These are phyloP conservation scores for Microcebus ravelobensis DNA, from an alignment of 2,113 vertebrate species.

Conservation along the genomic window DNA sequence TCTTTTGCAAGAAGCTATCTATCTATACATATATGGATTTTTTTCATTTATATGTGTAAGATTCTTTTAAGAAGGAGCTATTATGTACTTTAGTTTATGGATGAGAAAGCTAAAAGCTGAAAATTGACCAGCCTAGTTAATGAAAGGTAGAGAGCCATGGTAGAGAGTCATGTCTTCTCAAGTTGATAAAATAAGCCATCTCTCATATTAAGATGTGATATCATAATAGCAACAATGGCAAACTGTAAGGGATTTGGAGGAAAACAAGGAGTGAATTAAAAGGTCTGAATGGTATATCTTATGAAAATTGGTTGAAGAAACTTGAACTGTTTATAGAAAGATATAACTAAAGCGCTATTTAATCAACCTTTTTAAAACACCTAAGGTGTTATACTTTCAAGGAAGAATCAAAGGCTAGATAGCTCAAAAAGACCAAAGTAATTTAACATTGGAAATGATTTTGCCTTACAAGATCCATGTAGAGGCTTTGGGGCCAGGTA, in stretches of 20 bases:
- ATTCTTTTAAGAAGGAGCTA: neutral
- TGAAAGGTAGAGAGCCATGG: neutral
- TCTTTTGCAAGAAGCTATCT: neutral
- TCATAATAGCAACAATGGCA: neutral
- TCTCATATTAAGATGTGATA: neutral
- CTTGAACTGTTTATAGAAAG: neutral
- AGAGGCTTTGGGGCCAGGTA: neutral
- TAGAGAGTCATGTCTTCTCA: neutral
- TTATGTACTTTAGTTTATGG: neutral
- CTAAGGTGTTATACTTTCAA: neutral
- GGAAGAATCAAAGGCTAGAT: neutral
- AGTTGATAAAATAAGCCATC: neutral
- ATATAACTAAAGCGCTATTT: neutral
- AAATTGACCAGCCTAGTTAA: neutral
- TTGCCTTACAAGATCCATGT: neutral
- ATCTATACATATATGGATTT: neutral
- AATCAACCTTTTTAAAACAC: neutral
- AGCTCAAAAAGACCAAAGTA: neutral
- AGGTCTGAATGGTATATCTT: neutral
- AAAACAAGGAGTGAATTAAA: neutral
- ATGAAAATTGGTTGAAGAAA: neutral
- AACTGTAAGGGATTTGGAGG: neutral
- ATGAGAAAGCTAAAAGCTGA: neutral
- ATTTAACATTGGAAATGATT: neutral
- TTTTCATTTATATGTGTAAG: neutral